A percentile compares a stretch with the other conserved stretches of the same genome.
These are phyloP conservation scores for Bradypodion ventrale DNA, from an alignment of 2,797 vertebrate species.

Conservation along the genomic window DNA sequence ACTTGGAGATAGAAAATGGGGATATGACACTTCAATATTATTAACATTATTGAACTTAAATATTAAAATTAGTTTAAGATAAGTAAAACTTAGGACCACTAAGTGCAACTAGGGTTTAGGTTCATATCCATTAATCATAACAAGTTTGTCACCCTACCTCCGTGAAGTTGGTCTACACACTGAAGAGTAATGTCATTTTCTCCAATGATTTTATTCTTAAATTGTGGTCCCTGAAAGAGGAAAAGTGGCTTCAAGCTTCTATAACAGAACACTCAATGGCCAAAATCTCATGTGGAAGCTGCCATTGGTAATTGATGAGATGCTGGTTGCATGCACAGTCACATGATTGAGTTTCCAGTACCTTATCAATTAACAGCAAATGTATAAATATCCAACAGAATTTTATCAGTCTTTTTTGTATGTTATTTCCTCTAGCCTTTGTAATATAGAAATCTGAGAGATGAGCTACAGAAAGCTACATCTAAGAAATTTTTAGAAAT, in stretches of 20 bases:
- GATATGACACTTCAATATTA: neutral
- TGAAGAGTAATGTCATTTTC: slow-evolving; percentile 88
- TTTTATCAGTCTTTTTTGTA: neutral
- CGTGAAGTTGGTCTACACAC: slow-evolving; percentile 87
- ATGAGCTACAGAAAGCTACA: too few species aligned
- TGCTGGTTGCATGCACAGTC: too few species aligned
- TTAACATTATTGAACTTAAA: neutral
- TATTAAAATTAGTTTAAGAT: neutral
- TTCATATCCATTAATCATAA: too few species aligned
- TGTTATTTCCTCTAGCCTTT: neutral
- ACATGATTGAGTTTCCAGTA: too few species aligned
- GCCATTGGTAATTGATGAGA: too few species aligned
- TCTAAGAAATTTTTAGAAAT: neutral
- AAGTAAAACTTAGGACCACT: too few species aligned
- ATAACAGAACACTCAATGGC: neutral
- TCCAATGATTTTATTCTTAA: slow-evolving; percentile 86
- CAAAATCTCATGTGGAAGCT: too few species aligned
- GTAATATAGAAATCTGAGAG: neutral
- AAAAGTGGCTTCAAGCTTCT: neutral
- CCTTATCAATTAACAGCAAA: too few species aligned
- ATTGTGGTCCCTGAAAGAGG: slow-evolving; percentile 77
- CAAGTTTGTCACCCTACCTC: slow-evolving; percentile 75
- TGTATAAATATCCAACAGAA: too few species aligned
- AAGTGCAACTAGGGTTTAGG: too few species aligned
- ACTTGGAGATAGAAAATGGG: neutral